A percentile compares a stretch with the other conserved stretches of the same genome.
phyloP scores from a whole-genome alignment of 1,140 invertebrate genomes.

The Drosophila rhopaloa region DNA sequence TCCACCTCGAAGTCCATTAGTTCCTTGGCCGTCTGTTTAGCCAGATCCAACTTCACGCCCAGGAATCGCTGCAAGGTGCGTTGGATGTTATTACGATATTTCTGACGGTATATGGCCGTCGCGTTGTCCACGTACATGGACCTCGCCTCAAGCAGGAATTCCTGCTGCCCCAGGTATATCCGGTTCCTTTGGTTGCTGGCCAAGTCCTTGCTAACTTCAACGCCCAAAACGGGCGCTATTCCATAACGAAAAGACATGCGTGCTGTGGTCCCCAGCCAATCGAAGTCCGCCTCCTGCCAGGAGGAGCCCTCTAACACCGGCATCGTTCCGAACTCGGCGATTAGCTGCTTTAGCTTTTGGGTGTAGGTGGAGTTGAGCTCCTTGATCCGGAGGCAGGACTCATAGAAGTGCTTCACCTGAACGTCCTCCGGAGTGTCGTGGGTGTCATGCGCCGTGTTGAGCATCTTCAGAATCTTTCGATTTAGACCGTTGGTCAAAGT shows the following conservation, averaged over 20 bases:
- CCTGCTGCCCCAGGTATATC: slow-evolving; percentile 54
- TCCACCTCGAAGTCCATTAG: slow-evolving; percentile 66
- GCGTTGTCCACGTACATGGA: slow-evolving; percentile 62
- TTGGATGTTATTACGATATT: slow-evolving; percentile 27
- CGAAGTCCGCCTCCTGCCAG: slow-evolving; percentile 50
- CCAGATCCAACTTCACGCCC: slow-evolving; percentile 29
- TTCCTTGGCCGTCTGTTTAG: slow-evolving; percentile 46
- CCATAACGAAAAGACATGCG: slow-evolving; percentile 51
- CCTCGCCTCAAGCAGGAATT: slow-evolving; percentile 44
- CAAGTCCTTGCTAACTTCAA: slow-evolving; percentile 58
- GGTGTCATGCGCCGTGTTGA: slow-evolving; percentile 9
- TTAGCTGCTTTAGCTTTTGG: slow-evolving; percentile 33
- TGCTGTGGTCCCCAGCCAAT: slow-evolving; percentile 45
- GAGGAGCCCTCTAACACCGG: slow-evolving; percentile 43
- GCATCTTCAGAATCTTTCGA: slow-evolving; percentile 48
- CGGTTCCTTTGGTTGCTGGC: slow-evolving; percentile 52
- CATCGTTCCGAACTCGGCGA: slow-evolving; percentile 58
- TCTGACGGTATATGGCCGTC: slow-evolving; percentile 41
- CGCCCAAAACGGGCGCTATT: slow-evolving; percentile 33
- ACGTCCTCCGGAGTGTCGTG: slow-evolving; percentile 49
- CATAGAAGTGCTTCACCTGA: slow-evolving; percentile 61
- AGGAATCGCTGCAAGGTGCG: slow-evolving; percentile 36
- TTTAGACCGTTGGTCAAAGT: slow-evolving; percentile 47
- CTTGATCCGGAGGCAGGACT: slow-evolving; percentile 34
- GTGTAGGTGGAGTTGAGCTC: slow-evolving; percentile 28